Evolutionary conservation across 2,113 vertebrate genomes (phyloP).

Genomic region (Progne subis): DNA sequence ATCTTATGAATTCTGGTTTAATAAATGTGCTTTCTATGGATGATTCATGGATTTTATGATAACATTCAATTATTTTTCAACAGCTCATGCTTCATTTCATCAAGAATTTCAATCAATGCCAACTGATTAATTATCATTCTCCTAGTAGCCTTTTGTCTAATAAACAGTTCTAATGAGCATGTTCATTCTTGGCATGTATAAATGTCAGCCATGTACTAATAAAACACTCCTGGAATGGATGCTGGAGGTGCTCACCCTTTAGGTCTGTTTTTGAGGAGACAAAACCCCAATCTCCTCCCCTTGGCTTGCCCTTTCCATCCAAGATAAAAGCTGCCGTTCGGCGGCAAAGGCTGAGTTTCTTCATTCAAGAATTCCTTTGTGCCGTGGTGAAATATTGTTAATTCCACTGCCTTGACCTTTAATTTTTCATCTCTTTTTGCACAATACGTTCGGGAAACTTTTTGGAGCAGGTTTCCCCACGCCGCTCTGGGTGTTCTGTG

Average conservation of each 20-base stretch:
- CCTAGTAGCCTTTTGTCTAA: slow-evolving; percentile 73
- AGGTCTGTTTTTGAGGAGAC: background rate
- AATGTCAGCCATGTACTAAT: slow-evolving; percentile 49
- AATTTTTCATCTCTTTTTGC: background rate
- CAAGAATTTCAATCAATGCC: slow-evolving; percentile 73
- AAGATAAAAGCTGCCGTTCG: background rate
- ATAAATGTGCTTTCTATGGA: slow-evolving; percentile 70
- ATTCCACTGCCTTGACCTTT: background rate
- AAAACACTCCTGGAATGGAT: slow-evolving; percentile 9
- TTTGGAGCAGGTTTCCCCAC: background rate
- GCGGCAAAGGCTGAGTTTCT: background rate
- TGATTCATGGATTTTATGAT: slow-evolving; percentile 78
- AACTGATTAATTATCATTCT: slow-evolving; percentile 73
- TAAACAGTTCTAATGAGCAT: slow-evolving; percentile 64
- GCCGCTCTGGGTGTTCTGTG: background rate
- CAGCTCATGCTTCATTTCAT: slow-evolving; percentile 76
- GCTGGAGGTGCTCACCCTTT: background rate
- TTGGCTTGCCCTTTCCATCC: background rate
- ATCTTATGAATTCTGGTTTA: slow-evolving; percentile 71
- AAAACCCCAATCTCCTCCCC: background rate
- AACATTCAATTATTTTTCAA: slow-evolving; percentile 77
- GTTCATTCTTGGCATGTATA: slow-evolving; percentile 53
- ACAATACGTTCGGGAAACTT: background rate
- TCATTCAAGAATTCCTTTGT: background rate
- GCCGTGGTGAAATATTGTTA: background rate